A percentile compares a stretch with the other conserved stretches of the same genome.
Conservation (phyloP, 2,113 vertebrate genomes). For the Odocoileus hemionus region DNA sequence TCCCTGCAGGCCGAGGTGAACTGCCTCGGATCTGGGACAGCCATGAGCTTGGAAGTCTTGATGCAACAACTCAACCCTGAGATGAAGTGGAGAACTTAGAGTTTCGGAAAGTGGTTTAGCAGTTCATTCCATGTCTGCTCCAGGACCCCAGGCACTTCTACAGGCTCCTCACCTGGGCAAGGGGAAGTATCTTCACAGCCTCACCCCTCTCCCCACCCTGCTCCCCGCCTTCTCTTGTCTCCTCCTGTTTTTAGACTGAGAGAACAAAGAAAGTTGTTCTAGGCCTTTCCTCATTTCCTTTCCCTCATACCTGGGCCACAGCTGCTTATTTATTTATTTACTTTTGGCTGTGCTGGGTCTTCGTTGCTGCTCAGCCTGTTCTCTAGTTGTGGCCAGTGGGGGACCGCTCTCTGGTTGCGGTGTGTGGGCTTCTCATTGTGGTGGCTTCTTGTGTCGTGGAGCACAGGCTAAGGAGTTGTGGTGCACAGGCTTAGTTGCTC, state of each 20-base stretch:
- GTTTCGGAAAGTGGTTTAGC: not conserved
- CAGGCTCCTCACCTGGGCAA: not conserved
- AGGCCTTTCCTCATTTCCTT: not conserved
- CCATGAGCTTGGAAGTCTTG: not conserved
- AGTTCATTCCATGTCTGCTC: not conserved
- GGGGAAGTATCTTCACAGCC: not conserved
- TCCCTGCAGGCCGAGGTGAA: not conserved
- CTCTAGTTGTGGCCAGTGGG: not conserved
- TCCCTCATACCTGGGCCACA: too few species aligned
- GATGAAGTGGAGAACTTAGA: not conserved
- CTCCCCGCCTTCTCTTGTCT: not conserved
- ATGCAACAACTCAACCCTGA: not conserved
- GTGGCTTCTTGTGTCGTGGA: not conserved
- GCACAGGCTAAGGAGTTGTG: not conserved
- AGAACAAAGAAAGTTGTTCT: not conserved
- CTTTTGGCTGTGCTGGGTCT: not conserved
- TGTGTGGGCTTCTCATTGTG: not conserved
- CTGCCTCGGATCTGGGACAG: not conserved
- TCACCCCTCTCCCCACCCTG: too few species aligned
- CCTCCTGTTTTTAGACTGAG: not conserved
- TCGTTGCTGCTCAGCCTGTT: not conserved
- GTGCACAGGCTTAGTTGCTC: not conserved
- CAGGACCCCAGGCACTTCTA: not conserved
- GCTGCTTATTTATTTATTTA: not conserved
- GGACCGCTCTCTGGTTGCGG: not conserved